Base-by-base conservation (phyloP, 2,888 invertebrate species). In the Deilephila elpenor region DNA sequence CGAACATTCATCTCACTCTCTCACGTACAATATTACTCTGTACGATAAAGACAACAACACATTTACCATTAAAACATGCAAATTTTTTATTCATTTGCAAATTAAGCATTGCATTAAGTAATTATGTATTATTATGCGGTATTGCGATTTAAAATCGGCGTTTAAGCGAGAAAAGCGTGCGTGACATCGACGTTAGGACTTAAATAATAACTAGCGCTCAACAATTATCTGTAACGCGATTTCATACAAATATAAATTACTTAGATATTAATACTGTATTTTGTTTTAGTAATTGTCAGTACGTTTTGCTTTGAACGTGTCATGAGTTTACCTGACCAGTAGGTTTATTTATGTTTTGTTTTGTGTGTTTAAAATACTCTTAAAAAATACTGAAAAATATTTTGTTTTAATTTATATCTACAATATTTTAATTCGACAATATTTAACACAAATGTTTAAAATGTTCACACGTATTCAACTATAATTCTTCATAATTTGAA, bases 51-150 rank as follows among this genome's bases (percentile, higher is more conserved):
- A 91, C 80, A 77, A 89, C 74, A 80, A 76, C 76, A 78, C 77
- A 83, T 85, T 89, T 88, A 87, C 86, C 84, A 87, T 88, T 86
- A 88, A 87, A 83, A 90, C 86, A 93, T 93, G 93, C 91, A 92
- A 92, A 91, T 92, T 92, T 93, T 91, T 91, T 90, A 90, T 92
- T 91, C 90, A 91, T 88, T 91, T 90, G 92, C 89, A 92, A 91
- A 93, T 91, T 90, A 91, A 90, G 88, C 87, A 84, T 87, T 91
- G 90, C 90, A 91, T 91, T 90, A 89, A 86, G 89, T 92, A 91
- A 93, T 93, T 93, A 92, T 90, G 88, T 92, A 87, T 89, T 90
- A 91, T 91, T 90, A 90, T 88, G 83, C 84, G 70, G 64, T 71
- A 73, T 53, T 71, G 56, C 62, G 62, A 74, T 74, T 60, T 70